Evolutionary conservation across 37 sponge, comb jelly and placozoan genomes (phyloP), one percentile per base, ranked within the genome.

Genomic region (Crambe crambe): DNA sequence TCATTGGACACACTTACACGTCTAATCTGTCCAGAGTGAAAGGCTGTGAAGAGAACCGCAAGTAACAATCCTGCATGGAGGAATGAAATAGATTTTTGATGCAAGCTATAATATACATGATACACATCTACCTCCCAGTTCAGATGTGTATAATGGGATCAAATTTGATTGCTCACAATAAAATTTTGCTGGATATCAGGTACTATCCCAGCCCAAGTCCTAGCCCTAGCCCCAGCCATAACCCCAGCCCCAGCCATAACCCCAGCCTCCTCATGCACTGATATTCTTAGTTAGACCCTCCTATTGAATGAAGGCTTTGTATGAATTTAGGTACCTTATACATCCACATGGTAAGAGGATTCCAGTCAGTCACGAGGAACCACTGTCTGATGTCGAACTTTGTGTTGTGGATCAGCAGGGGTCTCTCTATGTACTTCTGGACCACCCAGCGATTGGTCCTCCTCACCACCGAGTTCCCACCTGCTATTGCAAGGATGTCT

Each of bases 301-400:
- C n/a, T n/a, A n/a, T n/a, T n/a, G n/a, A n/a, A n/a, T n/a, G n/a
- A n/a, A n/a, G n/a, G n/a, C n/a, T n/a, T n/a, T n/a, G n/a, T n/a
- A n/a, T n/a, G n/a, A n/a, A n/a, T n/a, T n/a, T n/a, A n/a, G n/a
- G 27, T 72, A 92, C 94, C 92, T 84, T 84, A 65, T 96, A 96
- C 83, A 96, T 87, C 97, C 96, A 98, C 79, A 98, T 84, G 29
- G 99, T 98, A 22, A 98, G 87, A 9, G 99, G 99, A 58, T 92
- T 91, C 94, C 99, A 98, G 70, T 93, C 94, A 0, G 96, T 95
- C n/a, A 98, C 99, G 60, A 98, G 79, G 66, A 98, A 98, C 99
- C 99, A 98, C 75, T 98, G 99, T 18, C 99, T 81, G 67, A 98
- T 95, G 42, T 98, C 99, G 89, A 98, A 98, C 81, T 98, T 98